phyloP scores from a whole-genome alignment of 2,113 vertebrate species.

The Nicator chloris region DNA sequence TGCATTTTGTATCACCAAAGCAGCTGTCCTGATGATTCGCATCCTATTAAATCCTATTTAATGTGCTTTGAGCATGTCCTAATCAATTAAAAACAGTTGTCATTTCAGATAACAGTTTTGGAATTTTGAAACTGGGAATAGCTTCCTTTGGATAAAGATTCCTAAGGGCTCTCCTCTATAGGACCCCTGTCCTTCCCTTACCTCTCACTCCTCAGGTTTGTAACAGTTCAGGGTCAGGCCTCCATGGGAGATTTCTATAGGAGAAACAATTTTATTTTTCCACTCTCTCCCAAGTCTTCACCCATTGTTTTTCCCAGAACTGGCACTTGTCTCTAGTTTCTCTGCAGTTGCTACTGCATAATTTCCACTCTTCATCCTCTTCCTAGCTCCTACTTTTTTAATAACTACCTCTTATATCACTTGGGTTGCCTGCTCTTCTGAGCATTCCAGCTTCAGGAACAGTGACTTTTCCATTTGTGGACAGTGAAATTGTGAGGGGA shows the following conservation, averaged over 20 bases:
- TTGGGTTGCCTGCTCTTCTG: neutral
- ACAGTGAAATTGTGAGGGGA: neutral
- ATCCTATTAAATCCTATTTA: slow-evolving; percentile 38
- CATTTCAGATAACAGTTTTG: neutral
- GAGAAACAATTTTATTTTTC: neutral
- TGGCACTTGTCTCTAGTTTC: neutral
- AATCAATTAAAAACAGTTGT: slow-evolving; percentile 36
- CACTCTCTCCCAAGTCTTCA: neutral
- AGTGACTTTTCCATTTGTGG: neutral
- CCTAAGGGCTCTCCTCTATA: neutral
- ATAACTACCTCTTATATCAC: neutral
- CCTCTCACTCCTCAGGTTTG: neutral
- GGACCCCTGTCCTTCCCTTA: neutral
- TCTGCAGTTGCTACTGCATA: neutral
- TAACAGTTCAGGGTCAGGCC: neutral
- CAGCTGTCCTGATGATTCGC: slow-evolving; percentile 21
- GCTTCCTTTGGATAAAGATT: neutral
- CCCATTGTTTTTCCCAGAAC: neutral
- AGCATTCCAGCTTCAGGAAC: neutral
- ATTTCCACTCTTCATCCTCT: neutral
- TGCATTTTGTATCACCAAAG: slow-evolving; percentile 2
- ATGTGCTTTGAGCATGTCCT: neutral
- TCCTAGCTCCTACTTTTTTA: neutral
- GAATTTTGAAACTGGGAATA: neutral
- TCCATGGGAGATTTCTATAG: neutral